These are phyloP conservation scores for Bombylius major DNA, from an alignment of 2,888 invertebrate genomes.

Conservation along the genomic window DNA sequence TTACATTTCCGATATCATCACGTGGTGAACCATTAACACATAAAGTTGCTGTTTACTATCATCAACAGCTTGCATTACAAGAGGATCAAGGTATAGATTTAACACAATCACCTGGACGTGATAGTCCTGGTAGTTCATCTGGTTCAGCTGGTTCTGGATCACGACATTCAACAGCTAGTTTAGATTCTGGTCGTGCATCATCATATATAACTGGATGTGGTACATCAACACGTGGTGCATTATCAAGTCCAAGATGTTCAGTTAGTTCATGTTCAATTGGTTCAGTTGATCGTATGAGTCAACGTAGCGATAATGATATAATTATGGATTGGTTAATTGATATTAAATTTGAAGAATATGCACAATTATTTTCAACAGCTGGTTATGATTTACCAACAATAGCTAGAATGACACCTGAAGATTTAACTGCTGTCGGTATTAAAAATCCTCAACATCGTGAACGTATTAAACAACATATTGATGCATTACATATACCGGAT, in stretches of 20 bases:
- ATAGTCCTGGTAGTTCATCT: conserved; percentile 80
- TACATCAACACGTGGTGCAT: conserved; percentile 38
- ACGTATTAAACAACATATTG: conserved; percentile 90
- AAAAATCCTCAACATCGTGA: conserved; percentile 96
- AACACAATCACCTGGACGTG: conserved; percentile 86
- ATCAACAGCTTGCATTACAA: conserved; percentile 68
- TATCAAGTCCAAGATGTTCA: conserved; percentile 55
- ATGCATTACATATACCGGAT: conserved; percentile 84
- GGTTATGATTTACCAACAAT: conserved; percentile 97
- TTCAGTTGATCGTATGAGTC: conserved; percentile 59
- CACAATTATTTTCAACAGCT: conserved; percentile 80
- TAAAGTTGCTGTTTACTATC: conserved; percentile 66
- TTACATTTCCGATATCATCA: conserved; percentile 60
- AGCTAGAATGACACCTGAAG: conserved; percentile 98
- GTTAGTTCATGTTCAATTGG: conserved; percentile 69
- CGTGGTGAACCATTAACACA: conserved; percentile 54
- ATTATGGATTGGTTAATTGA: conserved; percentile 91
- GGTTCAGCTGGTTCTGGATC: conserved; percentile 80
- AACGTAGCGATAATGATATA: conserved; percentile 76
- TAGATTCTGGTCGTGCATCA: conserved; percentile 87
- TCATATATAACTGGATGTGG: conserved; percentile 48
- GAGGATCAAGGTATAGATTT: conserved; percentile 83
- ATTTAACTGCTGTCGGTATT: conserved; percentile 76
- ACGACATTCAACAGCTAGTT: conserved; percentile 70
- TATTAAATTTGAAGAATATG: conserved; percentile 88